Evolutionary conservation across 2,797 vertebrate genomes (phyloP), one percentile per base, ranked within the genome.

Genomic region (Sebastes trivittatus): DNA sequence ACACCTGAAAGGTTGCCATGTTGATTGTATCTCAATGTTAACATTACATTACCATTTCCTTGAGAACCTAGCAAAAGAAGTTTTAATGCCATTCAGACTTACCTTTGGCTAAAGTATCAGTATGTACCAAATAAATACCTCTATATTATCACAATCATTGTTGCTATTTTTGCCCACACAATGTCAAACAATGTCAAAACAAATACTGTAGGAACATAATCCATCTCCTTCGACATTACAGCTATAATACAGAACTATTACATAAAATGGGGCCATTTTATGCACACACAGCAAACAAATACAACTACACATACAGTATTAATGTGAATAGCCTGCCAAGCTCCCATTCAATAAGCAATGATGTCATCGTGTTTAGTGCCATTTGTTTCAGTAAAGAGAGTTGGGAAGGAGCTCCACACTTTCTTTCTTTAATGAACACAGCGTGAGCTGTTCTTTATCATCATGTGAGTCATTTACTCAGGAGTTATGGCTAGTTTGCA

Each of bases 21-120:
- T 78, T 66, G 60, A 70, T 65, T 55, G 25, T 77, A 78, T 81
- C 73, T 75, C 34, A 75, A 54, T 68, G 64, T 70, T 77, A 73
- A 70, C 55, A 65, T 64, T 72, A 74, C 11, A 63, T 59, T 75
- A 66, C 25, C 16, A 71, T 78, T 52, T 73, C 78, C 29, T 25
- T 72, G 55, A 77, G 70, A 75, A 54, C n/a, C 23, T 54, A 10
- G 62, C 30, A 67, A 8, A 9, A 23, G 30, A 69, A 13, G 11
- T 60, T 60, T 29, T 9, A 22, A 42, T 38, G 68, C n/a, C 22
- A 68, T 64, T 46, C 11, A 46, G 25, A 30, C 11, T 23, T 63
- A 25, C 22, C 10, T 59, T 25, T 56, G 2, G 16, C n/a, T 64
- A n/a, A 63, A 36, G 20, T 30, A n/a, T 27, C 14, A 6, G 4